Base-by-base conservation (phyloP, 2,113 vertebrate genomes). In the Saguinus midas region DNA sequence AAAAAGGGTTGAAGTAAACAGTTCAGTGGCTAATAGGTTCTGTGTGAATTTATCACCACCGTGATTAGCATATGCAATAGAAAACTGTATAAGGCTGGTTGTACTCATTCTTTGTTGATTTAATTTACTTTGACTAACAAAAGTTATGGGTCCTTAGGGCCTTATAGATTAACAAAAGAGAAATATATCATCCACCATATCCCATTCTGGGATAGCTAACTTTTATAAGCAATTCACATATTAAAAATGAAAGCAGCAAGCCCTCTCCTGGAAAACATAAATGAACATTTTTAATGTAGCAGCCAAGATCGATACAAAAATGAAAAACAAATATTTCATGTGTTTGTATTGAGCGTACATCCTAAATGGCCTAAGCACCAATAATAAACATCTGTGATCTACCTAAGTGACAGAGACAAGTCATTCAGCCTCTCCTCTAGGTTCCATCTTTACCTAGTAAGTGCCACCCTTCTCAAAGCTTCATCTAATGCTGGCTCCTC, bases 41-140 rank as follows among this genome's bases (percentile, higher is more conserved):
- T 84, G 16, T 66, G 32, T 91, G 73, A 52, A 90, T 80, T 93
- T 86, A 93, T 43, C 23, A 68, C 66, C 27, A 57, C 35, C 75
- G 70, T 58, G 37, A 43, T 90, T 79, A 52, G 25, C 48, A 73
- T 3, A 57, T 2, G 43, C 27, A 50, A 35, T 2, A 85, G 32
- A 86, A 21, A 94, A 66, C 10, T 61, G 10, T 37, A 72, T 17
- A 88, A 84, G 11, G 16, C n/a, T 94, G 32, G 16, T 8, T 72
- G 8, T 70, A 90, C 14, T 35, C 64, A 35, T 48, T 89, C 68
- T 91, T 82, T n/a, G 50, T 7, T 58, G 76, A 90, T 79, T 93
- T 87, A 76, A 72, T 91, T 37, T 93, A 87, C 91, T 84, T 91
- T 96, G 90, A 87, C 32, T 94, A 91, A 91, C 29, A 94, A 92